phyloP scores from a whole-genome alignment of 2,888 invertebrate species.

The Cheilosia grossa region DNA sequence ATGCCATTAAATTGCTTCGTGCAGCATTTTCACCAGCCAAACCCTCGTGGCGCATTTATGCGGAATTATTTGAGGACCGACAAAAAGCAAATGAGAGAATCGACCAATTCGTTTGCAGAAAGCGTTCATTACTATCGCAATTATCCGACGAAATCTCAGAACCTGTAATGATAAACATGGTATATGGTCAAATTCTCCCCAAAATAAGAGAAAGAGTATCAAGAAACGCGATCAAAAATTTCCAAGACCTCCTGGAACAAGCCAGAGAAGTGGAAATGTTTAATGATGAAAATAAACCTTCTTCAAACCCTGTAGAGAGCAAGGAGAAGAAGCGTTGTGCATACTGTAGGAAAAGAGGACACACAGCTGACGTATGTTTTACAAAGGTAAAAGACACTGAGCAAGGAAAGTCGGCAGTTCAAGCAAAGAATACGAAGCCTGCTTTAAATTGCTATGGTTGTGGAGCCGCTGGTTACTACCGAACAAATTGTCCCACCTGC shows the following conservation, averaged over 20 bases:
- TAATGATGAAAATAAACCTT: background rate
- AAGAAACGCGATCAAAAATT: background rate
- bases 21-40: too few species aligned
- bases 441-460: conserved; percentile 26
- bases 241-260: conserved; percentile 30
- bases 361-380: background rate
- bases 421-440: conserved; percentile 29
- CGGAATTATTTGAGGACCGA: too few species aligned
- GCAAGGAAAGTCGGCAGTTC: conserved; percentile 22
- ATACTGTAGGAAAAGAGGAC: conserved; percentile 20
- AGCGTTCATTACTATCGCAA: too few species aligned
- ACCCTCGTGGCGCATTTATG: too few species aligned
- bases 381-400: background rate
- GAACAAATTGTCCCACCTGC: conserved; percentile 26
- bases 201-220: background rate
- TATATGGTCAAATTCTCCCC: background rate
- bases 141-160: too few species aligned
- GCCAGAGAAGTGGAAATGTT: conserved; percentile 12
- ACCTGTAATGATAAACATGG: too few species aligned
- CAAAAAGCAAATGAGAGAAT: too few species aligned
- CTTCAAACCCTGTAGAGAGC: background rate
- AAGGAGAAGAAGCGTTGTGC: conserved; percentile 14
- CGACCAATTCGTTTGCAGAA: background rate
- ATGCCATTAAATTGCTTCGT: too few species aligned
- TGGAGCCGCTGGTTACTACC: conserved; percentile 16